A percentile compares a stretch with the other conserved stretches of the same genome.
phyloP scores from a whole-genome alignment of 2,797 vertebrate species.

The Lepidocolaptes lacrymiger region DNA sequence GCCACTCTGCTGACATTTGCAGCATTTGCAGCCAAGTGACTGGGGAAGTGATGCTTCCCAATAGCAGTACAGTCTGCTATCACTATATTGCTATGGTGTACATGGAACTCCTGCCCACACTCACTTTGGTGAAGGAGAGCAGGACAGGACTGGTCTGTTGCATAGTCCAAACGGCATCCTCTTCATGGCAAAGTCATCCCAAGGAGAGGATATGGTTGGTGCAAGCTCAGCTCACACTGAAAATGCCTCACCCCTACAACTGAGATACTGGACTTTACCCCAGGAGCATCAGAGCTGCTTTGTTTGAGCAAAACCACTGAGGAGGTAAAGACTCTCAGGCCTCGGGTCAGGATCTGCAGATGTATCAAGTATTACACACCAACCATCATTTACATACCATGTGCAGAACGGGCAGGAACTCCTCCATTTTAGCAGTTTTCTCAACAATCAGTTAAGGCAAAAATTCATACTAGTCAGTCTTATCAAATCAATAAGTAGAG shows the following conservation, averaged over 20 bases:
- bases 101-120: neutral
- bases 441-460: neutral
- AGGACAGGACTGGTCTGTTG: neutral
- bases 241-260: neutral
- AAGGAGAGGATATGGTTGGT: neutral
- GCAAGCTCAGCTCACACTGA: neutral
- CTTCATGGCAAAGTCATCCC: neutral
- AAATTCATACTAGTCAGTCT: neutral
- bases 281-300: neutral
- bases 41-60: neutral
- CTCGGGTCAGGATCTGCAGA: neutral
- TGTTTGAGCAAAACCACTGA: neutral
- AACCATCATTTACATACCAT: neutral
- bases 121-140: neutral
- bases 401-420: neutral
- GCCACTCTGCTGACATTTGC: neutral
- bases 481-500: neutral
- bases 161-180: neutral
- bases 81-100: accelerated
- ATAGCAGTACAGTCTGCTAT: neutral
- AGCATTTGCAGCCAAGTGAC: neutral
- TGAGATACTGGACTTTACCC: neutral
- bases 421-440: neutral
- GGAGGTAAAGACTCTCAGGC: neutral
- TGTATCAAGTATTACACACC: neutral